Base-by-base conservation (phyloP, 2,888 invertebrate species). In the Ornithoptera alexandrae region DNA sequence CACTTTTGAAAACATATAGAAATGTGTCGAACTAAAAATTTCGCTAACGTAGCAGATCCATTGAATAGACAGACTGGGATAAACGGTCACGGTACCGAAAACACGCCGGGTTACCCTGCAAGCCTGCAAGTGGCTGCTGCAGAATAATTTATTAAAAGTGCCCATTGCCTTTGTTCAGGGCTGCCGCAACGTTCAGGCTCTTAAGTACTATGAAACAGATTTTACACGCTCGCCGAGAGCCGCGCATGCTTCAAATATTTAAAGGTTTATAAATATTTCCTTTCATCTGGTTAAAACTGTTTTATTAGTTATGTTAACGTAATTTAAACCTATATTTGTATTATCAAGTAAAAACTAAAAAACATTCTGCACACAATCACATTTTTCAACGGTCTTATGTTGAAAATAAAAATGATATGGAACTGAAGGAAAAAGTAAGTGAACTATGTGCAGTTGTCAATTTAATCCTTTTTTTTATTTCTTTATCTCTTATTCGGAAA, bases 81-180 rank as follows among this genome's bases (percentile, higher is more conserved):
- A 83, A 84, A 85, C 84, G 82, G 78, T 78, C 79, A 78, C 74
- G 79, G 74, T 73, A 76, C 78, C 75, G 77, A 80, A 82, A 78
- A 81, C 80, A 77, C 78, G 76, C 77, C 77, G 77, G 78, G 77
- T 78, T 74, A 75, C 75, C 75, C 80, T 81, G 82, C 39, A 82
- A 80, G 82, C 81, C 85, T 81, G 81, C 81, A 77, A 81, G 77
- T 79, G 81, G 79, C 80, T 79, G 76, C 79, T 77, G 77, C 74
- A 75, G 68, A 87, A 88, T 88, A 86, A 88, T 88, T 88, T 87
- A 89, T 87, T 86, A 86, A 86, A 86, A 84, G 84, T 81, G 84
- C 82, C 81, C 81, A 79, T 76, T 79, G 81, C 82, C 46, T 81
- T 84, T 84, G 84, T 85, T 85, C 80, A 75, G 77, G 75, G 79